Conservation (phyloP, 2,113 vertebrate species). For the Myxocyprinus asiaticus region DNA sequence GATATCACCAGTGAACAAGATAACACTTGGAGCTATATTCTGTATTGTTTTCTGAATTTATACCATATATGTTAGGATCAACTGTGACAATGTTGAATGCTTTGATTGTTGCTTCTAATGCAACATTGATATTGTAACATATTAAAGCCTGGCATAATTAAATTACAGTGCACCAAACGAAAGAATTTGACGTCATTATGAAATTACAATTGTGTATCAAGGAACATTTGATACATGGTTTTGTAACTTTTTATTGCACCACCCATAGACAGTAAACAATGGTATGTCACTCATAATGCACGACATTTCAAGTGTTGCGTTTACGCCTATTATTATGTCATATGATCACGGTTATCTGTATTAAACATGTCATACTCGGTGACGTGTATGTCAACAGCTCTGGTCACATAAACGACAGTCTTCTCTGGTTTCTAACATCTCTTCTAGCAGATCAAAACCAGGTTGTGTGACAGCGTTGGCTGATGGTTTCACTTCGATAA, state of each 20-base stretch:
- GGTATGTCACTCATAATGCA: neutral
- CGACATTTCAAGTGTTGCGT: neutral
- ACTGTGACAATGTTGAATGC: too few species aligned
- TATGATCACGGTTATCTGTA: too few species aligned
- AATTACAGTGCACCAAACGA: too few species aligned
- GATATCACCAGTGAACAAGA: neutral
- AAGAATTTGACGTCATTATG: neutral
- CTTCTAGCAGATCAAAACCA: slow-evolving; percentile 14
- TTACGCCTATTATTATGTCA: too few species aligned
- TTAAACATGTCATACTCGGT: neutral
- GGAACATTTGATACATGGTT: neutral
- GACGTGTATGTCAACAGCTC: neutral
- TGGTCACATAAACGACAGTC: neutral
- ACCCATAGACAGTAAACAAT: neutral
- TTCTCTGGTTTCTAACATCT: neutral
- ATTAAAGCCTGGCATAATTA: too few species aligned
- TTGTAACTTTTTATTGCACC: too few species aligned
- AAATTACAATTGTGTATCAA: neutral
- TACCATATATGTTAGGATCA: too few species aligned
- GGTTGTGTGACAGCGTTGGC: slow-evolving; percentile 1
- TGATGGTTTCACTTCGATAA: neutral
- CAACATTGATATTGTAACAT: too few species aligned
- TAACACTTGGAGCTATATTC: neutral
- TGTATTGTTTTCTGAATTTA: too few species aligned
- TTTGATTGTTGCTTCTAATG: too few species aligned